These are phyloP conservation scores for Belgica antarctica DNA, from an alignment of 2,888 invertebrate species.

Conservation along the genomic window DNA sequence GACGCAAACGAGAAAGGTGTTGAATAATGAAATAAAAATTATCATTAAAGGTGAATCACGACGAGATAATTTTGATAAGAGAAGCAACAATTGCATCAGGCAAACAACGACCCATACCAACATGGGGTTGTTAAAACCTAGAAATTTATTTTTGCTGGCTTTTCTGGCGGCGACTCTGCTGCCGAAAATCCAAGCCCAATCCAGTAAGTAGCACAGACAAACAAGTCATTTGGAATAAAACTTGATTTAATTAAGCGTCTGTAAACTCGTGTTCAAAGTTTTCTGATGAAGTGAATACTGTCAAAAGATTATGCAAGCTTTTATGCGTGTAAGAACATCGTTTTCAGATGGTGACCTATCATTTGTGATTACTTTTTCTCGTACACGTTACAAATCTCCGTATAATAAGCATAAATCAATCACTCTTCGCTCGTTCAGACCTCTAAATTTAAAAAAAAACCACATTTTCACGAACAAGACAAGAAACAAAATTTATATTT, in stretches of 20 bases:
- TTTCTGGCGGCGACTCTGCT: constrained; percentile 29
- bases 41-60: background rate
- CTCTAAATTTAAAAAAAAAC: constrained; percentile 12
- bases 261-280: background rate
- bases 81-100: background rate
- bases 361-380: background rate
- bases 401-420: constrained; percentile 28
- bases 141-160: constrained; percentile 25
- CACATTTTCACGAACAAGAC: background rate
- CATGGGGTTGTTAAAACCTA: constrained; percentile 34
- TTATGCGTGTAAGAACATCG: background rate
- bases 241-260: background rate
- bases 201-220: too few relatives aligned
- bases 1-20: background rate
- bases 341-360: background rate
- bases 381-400: background rate
- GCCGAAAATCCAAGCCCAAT: constrained; percentile 22
- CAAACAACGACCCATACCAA: constrained; percentile 31
- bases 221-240: too few relatives aligned
- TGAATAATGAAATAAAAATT: background rate
- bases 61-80: constrained; percentile 10
- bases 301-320: background rate
- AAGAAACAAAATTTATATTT: too few relatives aligned
- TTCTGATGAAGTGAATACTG: background rate
- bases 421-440: background rate